These are phyloP conservation scores for Drosophila ogumai DNA, from an alignment of 1,140 invertebrate genomes.

Conservation along the genomic window DNA sequence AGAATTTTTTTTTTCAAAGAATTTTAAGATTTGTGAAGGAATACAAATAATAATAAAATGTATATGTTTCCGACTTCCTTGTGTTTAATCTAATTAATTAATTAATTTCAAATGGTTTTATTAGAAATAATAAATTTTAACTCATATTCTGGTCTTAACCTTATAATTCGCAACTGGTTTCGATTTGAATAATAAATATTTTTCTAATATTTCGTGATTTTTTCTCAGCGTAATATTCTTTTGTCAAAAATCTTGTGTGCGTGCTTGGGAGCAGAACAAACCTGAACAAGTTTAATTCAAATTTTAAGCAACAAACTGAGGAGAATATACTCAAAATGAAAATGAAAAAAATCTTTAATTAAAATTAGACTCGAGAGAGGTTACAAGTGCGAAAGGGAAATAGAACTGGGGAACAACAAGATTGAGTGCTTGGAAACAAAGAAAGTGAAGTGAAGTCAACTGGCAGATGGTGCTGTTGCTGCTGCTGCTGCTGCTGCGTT, in stretches of 20 bases:
- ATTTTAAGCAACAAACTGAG: slow-evolving; percentile 27
- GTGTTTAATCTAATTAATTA: too few species aligned
- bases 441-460: slow-evolving; percentile 46
- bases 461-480: slow-evolving; percentile 27
- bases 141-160: too few species aligned
- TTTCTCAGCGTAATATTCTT: slow-evolving; percentile 1
- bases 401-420: slow-evolving; percentile 17
- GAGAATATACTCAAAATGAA: slow-evolving; percentile 1
- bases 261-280: slow-evolving; percentile 18
- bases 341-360: slow-evolving; percentile 43
- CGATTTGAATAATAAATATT: not conserved
- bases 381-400: slow-evolving; percentile 20
- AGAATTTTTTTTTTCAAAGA: too few species aligned
- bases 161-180: not conserved
- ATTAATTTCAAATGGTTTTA: too few species aligned
- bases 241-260: slow-evolving; percentile 22
- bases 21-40: not conserved
- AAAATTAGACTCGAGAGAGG: slow-evolving; percentile 41
- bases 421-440: slow-evolving; percentile 31
- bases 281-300: slow-evolving; percentile 30
- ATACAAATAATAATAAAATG: too few species aligned
- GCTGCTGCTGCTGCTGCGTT: slow-evolving; percentile 7
- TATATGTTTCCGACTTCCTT: too few species aligned
- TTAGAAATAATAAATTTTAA: too few species aligned
- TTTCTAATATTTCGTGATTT: not conserved